A percentile compares a stretch with the other conserved stretches of the same genome.
Conservation (phyloP, 2,888 invertebrate species). For the Molorchus minor region DNA sequence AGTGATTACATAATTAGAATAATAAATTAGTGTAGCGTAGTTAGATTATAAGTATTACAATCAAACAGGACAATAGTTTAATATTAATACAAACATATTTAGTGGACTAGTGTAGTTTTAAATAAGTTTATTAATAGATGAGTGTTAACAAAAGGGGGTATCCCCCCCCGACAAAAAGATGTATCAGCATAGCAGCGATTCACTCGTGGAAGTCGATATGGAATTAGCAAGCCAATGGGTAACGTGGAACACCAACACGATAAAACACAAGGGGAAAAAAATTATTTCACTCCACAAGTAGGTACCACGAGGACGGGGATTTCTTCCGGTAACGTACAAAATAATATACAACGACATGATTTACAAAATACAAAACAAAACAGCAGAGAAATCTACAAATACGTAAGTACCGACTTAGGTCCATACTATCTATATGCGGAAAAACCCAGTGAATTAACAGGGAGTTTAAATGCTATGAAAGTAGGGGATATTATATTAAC, state of each 20-base stretch:
- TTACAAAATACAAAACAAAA: neutral
- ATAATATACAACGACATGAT: neutral
- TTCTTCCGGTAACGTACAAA: neutral
- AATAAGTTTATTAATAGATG: neutral
- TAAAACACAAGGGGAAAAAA: neutral
- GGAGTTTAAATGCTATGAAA: neutral
- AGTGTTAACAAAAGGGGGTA: neutral
- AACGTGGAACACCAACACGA: neutral
- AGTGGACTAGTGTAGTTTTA: no score
- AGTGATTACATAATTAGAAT: no score
- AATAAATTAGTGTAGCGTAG: no score
- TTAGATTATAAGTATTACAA: no score
- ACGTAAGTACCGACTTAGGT: neutral
- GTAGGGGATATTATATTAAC: constrained; percentile 8
- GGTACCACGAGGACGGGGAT: neutral
- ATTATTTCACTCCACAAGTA: neutral
- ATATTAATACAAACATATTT: no score
- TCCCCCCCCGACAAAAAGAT: neutral
- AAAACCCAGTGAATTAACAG: neutral
- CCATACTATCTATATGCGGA: neutral
- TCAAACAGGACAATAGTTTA: no score
- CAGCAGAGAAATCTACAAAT: neutral
- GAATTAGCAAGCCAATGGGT: neutral
- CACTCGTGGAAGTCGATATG: neutral
- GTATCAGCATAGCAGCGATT: neutral